Evolutionary conservation across 2,797 vertebrate genomes (phyloP).

Genomic region (Bovichtus diacanthus): DNA sequence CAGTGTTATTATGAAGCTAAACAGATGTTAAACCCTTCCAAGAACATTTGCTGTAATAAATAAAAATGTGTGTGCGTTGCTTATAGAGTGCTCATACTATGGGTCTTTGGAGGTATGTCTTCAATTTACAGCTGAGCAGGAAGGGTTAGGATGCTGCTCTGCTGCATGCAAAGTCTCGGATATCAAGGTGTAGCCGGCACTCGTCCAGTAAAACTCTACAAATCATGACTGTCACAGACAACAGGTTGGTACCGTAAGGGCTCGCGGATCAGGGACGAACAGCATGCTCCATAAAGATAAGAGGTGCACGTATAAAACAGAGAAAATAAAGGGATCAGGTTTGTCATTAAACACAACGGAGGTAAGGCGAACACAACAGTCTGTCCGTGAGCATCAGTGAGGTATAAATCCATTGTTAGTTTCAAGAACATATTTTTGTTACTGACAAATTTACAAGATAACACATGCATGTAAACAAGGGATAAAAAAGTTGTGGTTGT

Average conservation of each 20-base stretch:
- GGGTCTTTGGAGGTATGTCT: constrained; percentile 35
- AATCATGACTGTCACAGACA: constrained; percentile 48
- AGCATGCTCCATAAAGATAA: not conserved
- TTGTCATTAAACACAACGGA: not conserved
- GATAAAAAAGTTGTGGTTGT: not conserved
- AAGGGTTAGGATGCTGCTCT: constrained; percentile 40
- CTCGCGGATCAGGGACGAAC: constrained; percentile 26
- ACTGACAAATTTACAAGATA: no score
- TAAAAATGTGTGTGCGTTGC: not conserved
- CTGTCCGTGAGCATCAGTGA: no score
- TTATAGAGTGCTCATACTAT: not conserved
- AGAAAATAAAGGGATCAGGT: constrained; percentile 2
- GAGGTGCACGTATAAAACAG: not conserved
- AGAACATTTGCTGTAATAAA: constrained; percentile 22
- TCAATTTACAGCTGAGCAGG: constrained; percentile 13
- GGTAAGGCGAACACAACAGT: not conserved
- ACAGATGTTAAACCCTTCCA: no score
- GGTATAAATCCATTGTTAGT: not conserved
- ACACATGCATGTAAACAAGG: not conserved
- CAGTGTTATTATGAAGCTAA: constrained; percentile 16
- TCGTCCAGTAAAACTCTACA: constrained; percentile 44
- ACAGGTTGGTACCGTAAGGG: constrained; percentile 52
- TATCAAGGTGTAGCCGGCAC: not conserved
- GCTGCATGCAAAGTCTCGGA: constrained; percentile 7
- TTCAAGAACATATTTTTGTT: not conserved